Conservation (phyloP, 2,797 vertebrate species). For the Spheniscus humboldti region DNA sequence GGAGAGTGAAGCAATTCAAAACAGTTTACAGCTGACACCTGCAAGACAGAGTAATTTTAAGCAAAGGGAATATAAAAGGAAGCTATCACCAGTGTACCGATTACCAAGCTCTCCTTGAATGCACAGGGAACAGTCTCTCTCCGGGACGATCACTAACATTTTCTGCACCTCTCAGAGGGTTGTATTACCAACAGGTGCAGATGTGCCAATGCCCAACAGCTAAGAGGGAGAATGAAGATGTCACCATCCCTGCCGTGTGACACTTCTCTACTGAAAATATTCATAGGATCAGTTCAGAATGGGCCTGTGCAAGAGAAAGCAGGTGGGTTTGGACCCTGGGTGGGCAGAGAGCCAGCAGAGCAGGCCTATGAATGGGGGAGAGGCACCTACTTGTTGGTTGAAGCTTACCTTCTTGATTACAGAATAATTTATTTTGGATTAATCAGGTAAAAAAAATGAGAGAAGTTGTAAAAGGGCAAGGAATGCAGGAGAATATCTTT, state of each 20-base stretch:
- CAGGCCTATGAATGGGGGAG: background rate
- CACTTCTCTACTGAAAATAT: background rate
- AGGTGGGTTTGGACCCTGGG: background rate
- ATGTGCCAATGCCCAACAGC: background rate
- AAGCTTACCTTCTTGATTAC: background rate
- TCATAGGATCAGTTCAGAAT: background rate
- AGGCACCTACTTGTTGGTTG: background rate
- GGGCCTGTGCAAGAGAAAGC: background rate
- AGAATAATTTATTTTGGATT: background rate
- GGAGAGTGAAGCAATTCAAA: background rate
- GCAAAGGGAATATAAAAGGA: background rate
- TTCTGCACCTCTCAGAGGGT: background rate
- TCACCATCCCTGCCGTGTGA: rapidly evolving
- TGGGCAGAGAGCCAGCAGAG: background rate
- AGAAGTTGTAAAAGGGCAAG: background rate
- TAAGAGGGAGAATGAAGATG: background rate
- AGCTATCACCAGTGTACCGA: rapidly evolving
- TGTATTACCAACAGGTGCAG: background rate
- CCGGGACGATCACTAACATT: rapidly evolving
- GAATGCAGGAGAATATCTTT: background rate
- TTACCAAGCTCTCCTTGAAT: background rate
- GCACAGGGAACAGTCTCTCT: background rate
- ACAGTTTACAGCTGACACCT: background rate
- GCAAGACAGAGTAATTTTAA: background rate
- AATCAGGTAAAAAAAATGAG: background rate